These are phyloP conservation scores for Protonemura montana DNA, from an alignment of 2,888 invertebrate genomes.

Conservation along the genomic window DNA sequence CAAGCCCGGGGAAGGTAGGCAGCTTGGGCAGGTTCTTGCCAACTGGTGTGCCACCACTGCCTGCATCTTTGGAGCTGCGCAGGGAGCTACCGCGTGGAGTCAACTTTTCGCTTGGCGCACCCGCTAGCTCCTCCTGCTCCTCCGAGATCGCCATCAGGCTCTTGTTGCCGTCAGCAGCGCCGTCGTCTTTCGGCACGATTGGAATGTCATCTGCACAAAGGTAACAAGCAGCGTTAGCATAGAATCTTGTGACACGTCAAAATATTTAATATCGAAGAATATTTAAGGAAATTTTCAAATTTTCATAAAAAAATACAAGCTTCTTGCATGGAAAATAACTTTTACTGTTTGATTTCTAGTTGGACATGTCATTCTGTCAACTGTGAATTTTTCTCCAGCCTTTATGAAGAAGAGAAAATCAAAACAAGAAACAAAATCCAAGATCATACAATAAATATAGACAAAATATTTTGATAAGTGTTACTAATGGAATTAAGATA, in stretches of 20 bases:
- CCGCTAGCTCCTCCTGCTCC: slow-evolving; percentile 46
- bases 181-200: slow-evolving; percentile 72
- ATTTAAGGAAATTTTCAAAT: not conserved
- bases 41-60: slow-evolving; percentile 33
- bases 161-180: slow-evolving; percentile 60
- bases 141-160: slow-evolving; percentile 56
- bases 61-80: slow-evolving; percentile 42
- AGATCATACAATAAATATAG: not conserved
- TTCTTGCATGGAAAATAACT: not conserved
- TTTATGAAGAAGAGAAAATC: not conserved
- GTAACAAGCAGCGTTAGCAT: slow-evolving; percentile 49
- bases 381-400: not conserved
- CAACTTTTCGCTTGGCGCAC: slow-evolving; percentile 42
- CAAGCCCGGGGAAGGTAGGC: slow-evolving; percentile 68
- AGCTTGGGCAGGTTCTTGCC: slow-evolving; percentile 67
- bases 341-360: not conserved
- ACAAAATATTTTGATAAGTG: not conserved
- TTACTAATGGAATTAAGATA: not conserved
- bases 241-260: not conserved
- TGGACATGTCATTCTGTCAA: no score
- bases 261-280: not conserved
- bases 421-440: not conserved
- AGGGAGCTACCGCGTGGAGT: slow-evolving; percentile 50
- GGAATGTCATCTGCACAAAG: slow-evolving; percentile 83
- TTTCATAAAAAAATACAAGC: not conserved